Percentiles rank a stretch among this genome's conserved stretches.
Evolutionary conservation across 2,797 vertebrate genomes (phyloP).

Genomic region (Nannoperca australis): DNA sequence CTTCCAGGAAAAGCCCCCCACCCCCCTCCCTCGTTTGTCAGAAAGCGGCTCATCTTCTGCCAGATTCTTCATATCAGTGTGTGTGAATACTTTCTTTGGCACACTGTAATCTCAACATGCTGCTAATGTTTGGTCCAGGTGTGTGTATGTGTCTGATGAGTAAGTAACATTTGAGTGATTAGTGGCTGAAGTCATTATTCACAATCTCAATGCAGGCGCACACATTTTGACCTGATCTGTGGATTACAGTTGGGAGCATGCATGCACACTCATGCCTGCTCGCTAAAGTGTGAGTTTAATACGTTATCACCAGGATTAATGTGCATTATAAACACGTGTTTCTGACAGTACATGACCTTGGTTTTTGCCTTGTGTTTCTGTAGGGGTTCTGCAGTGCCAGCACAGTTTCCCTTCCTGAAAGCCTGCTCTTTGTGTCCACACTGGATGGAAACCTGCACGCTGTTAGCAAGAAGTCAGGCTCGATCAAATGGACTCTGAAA

Average conservation of each 20-base stretch:
- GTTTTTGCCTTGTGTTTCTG: conserved; percentile 34
- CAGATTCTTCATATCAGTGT: neutral
- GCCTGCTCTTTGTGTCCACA: conserved; percentile 95
- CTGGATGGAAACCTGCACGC: conserved; percentile 97
- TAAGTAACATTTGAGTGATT: conserved; percentile 25
- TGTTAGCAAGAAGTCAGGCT: conserved; percentile 95
- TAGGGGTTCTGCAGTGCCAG: conserved; percentile 86
- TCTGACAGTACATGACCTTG: neutral
- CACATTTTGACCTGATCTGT: conserved; percentile 10
- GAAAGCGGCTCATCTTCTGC: neutral
- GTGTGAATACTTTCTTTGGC: conserved; percentile 11
- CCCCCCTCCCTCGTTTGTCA: neutral
- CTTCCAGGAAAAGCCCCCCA: too few species aligned
- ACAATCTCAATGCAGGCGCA: conserved; percentile 15
- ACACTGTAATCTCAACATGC: conserved; percentile 14
- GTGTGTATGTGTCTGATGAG: neutral
- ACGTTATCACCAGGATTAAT: neutral
- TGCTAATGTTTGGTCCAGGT: neutral
- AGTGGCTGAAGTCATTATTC: conserved; percentile 39
- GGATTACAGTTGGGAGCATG: neutral
- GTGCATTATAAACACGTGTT: neutral
- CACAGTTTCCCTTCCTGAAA: conserved; percentile 94
- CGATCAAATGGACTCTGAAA: conserved; percentile 98
- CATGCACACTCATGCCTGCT: conserved; percentile 18
- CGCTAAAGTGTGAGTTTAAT: neutral